Evolutionary conservation across 2,797 vertebrate species (phyloP).

Genomic region (Eutrigla gurnardus): DNA sequence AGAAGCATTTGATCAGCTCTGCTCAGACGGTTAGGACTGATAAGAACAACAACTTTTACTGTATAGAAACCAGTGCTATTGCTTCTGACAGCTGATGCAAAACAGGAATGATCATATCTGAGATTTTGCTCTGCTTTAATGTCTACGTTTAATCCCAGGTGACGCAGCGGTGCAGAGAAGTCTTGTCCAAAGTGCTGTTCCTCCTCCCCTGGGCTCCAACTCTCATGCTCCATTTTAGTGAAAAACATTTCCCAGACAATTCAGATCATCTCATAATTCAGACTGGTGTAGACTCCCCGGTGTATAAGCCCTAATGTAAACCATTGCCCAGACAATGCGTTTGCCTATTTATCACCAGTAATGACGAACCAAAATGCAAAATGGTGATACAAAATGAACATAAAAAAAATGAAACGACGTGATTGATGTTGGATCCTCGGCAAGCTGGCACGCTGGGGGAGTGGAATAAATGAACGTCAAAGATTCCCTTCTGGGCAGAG

Average conservation of each 20-base stretch:
- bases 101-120: conserved; percentile 50
- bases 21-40: neutral
- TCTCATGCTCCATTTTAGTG: conserved; percentile 50
- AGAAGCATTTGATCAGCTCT: conserved; percentile 25
- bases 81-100: conserved; percentile 60
- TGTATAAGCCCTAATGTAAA: conserved; percentile 53
- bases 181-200: conserved; percentile 17
- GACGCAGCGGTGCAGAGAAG: conserved; percentile 33
- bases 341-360: conserved; percentile 70
- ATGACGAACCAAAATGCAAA: conserved; percentile 67
- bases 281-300: conserved; percentile 32
- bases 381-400: conserved; percentile 70
- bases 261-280: conserved; percentile 50
- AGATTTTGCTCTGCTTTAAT: conserved; percentile 48
- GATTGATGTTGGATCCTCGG: conserved; percentile 68
- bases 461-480: conserved; percentile 65
- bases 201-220: conserved; percentile 52
- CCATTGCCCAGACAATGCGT: conserved; percentile 60
- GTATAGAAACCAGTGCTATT: conserved; percentile 28
- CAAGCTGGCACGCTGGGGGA: conserved; percentile 57
- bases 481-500: conserved; percentile 70
- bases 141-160: conserved; percentile 42
- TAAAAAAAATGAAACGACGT: conserved; percentile 61
- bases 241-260: conserved; percentile 50
- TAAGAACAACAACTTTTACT: conserved; percentile 18